Evolutionary conservation across 2,113 vertebrate species (phyloP).

Genomic region (Balaenoptera acutorostrata): DNA sequence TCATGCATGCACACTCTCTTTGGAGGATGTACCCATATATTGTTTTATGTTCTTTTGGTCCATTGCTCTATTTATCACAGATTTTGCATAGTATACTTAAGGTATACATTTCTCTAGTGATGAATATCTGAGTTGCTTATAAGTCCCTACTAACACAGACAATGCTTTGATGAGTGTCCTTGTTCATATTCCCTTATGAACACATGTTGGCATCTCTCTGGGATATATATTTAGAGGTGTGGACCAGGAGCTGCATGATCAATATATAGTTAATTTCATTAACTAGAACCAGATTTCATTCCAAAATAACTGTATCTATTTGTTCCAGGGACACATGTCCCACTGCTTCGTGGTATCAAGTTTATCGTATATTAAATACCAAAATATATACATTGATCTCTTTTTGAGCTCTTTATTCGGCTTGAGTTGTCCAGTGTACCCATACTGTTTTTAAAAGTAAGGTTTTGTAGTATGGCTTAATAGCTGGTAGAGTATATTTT

Average conservation of each 20-base stretch:
- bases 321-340: not conserved
- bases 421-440: not conserved
- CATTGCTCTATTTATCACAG: not conserved
- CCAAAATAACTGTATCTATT: not conserved
- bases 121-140: not conserved
- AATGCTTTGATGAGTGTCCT: not conserved
- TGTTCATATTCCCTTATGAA: not conserved
- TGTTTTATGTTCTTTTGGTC: not conserved
- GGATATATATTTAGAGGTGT: not conserved
- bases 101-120: not conserved
- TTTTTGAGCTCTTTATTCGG: not conserved
- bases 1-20: not conserved
- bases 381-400: not conserved
- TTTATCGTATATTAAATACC: not conserved
- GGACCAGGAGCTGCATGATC: not conserved
- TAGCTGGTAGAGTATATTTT: not conserved
- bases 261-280: not conserved
- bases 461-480: not conserved
- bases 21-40: not conserved
- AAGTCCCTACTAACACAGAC: not conserved
- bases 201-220: not conserved
- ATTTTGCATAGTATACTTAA: not conserved
- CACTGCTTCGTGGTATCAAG: not conserved
- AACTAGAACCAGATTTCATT: not conserved
- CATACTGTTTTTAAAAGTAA: not conserved